Evolutionary conservation across 2,888 invertebrate species (phyloP).

Genomic region (Megamerina dolium): DNA sequence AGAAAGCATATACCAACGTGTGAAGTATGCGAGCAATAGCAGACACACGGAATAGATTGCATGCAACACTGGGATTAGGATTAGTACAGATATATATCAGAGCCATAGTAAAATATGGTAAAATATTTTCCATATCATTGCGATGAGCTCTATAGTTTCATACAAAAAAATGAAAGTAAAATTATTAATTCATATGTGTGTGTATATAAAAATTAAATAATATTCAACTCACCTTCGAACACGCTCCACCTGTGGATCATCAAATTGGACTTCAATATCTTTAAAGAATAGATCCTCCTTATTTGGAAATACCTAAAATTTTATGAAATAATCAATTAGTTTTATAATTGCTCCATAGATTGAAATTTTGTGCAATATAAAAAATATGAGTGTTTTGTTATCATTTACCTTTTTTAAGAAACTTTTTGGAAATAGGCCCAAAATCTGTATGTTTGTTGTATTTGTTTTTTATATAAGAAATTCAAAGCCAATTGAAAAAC

Average conservation of each 20-base stretch:
- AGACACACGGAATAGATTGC: constrained; percentile 54
- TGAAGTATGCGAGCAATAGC: constrained; percentile 55
- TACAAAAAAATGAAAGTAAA: constrained; percentile 25
- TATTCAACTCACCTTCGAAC: constrained; percentile 20
- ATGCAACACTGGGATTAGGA: constrained; percentile 52
- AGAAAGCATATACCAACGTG: constrained; percentile 59
- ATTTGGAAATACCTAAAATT: constrained; percentile 53
- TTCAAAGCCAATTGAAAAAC: too few relatives aligned
- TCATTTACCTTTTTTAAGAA: constrained; percentile 31
- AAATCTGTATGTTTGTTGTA: constrained; percentile 31
- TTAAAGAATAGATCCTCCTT: constrained; percentile 51
- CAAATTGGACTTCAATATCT: constrained; percentile 41
- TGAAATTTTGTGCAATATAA: not conserved
- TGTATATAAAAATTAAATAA: not conserved
- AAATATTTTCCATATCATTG: constrained; percentile 66
- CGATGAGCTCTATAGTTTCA: constrained; percentile 63
- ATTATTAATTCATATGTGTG: not conserved
- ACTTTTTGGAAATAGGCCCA: constrained; percentile 29
- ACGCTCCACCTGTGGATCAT: constrained; percentile 43
- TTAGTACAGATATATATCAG: constrained; percentile 55
- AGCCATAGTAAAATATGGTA: constrained; percentile 55
- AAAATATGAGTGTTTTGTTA: constrained; percentile 2
- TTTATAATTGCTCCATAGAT: not conserved
- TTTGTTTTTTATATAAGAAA: too few relatives aligned
- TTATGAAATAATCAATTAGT: too few relatives aligned